These are phyloP conservation scores for Carcinoscorpius rotundicauda DNA, from an alignment of 1,140 invertebrate genomes.

Conservation along the genomic window DNA sequence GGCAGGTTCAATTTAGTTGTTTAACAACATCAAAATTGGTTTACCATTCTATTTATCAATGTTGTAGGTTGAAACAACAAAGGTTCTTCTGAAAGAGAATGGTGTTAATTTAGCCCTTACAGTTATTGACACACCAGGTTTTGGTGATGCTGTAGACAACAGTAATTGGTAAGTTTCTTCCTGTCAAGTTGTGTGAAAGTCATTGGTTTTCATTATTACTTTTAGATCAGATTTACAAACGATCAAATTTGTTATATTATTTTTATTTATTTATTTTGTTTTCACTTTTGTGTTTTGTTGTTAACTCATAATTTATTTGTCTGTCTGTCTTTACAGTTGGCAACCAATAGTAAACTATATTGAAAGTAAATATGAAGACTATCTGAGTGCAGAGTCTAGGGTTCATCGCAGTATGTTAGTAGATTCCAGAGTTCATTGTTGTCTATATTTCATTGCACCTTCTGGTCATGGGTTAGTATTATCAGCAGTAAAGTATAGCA, in stretches of 20 bases:
- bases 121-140: constrained; percentile 52
- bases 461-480: constrained; percentile 46
- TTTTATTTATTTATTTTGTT: neutral
- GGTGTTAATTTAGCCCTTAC: constrained; percentile 43
- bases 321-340: constrained; percentile 46
- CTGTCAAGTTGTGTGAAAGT: no score
- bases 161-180: constrained; percentile 39
- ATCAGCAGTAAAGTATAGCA: no score
- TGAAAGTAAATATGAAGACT: constrained; percentile 93
- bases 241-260: neutral
- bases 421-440: constrained; percentile 82
- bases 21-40: no score
- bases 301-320: neutral
- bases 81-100: constrained; percentile 64
- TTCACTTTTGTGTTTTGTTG: neutral
- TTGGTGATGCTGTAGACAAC: constrained; percentile 52
- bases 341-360: constrained; percentile 94
- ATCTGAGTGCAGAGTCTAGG: constrained; percentile 77
- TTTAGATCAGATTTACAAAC: no score
- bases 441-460: constrained; percentile 96
- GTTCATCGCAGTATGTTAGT: constrained; percentile 54
- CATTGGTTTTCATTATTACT: no score
- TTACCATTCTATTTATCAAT: neutral
- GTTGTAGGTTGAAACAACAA: constrained; percentile 68
- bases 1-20: no score